Base-by-base conservation (phyloP, 35 echinoderm and acorn worm species). In the Stichopus chloronotus region DNA sequence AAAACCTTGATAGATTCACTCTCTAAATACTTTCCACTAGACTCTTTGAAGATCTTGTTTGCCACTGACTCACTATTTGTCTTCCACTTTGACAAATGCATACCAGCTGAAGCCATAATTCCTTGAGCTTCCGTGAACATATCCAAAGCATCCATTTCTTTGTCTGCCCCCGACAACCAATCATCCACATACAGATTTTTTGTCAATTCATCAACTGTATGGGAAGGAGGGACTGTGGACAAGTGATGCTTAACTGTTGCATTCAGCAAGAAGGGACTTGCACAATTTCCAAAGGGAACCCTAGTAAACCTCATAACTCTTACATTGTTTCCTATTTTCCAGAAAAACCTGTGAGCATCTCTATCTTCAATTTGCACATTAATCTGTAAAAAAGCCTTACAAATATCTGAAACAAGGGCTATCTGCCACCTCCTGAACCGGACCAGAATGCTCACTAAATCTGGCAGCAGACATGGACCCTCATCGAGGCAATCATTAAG, bases 181-280 rank as follows among this genome's bases (percentile, higher is more conserved):
- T 68, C 88, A 90, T 90, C 71, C 11, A 90, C 88, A 90, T 90
- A 90, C 25, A 90, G 88, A 65, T 90, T 90, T 54, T 90, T 68
- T 52, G 72, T 8, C 52, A 90, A 77, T 76, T 90, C 88, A 76
- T 21, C 52, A 90, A 90, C 56, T 53, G 88, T n/a, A 55, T 76
- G 88, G 17, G 63, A 90, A 56, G 23, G 8, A 53, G 88, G 63
- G 61, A 76, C 72, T 14, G 72, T 90, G n/a, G 88, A 57, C 1
- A 92, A 92, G 30, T 92, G 90, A 58, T 92, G 59, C 7, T 19
- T 52, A 30, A 92, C 78, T 20, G 90, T 92, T 22, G 90, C 90
- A 92, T 81, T 81, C 55, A 92, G 69, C 17, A 17, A 17, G 63
- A 68, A 68, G 63, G 63, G 63, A 68, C 63, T 68, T 68, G 63